These are phyloP conservation scores for Zingel zingel DNA, from an alignment of 2,113 vertebrate species.

Conservation along the genomic window DNA sequence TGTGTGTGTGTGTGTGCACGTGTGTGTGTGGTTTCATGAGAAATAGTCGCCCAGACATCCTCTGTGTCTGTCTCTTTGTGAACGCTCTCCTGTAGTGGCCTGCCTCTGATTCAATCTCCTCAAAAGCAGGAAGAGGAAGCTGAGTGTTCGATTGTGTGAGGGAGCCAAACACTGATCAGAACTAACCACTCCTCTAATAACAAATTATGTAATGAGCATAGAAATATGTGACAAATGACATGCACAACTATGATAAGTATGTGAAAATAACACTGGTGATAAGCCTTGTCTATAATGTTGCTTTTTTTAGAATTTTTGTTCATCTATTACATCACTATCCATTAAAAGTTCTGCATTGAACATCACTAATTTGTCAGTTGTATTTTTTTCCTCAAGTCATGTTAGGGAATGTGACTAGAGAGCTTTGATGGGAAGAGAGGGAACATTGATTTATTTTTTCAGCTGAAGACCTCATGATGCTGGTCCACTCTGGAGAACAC, in stretches of 20 bases:
- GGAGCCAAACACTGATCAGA: conserved; percentile 58
- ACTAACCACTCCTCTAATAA: conserved; percentile 43
- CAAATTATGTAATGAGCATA: conserved; percentile 16
- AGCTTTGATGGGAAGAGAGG: conserved; percentile 40
- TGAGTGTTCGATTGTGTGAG: conserved; percentile 58
- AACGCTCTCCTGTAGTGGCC: conserved; percentile 15
- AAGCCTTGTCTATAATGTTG: not conserved
- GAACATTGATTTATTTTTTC: conserved; percentile 71
- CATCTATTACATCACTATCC: not conserved
- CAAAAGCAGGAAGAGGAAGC: conserved; percentile 76
- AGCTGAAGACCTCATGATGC: conserved; percentile 70
- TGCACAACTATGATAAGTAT: not conserved
- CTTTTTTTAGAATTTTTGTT: not conserved
- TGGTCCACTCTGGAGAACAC: conserved; percentile 29
- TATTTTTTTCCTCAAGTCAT: not conserved
- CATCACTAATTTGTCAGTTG: not conserved
- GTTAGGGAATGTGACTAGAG: conserved; percentile 20
- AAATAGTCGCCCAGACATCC: conserved; percentile 63
- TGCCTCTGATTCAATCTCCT: conserved; percentile 42
- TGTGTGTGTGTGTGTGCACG: conserved; percentile 22
- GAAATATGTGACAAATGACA: conserved; percentile 16
- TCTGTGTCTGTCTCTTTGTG: conserved; percentile 38
- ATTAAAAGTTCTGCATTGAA: not conserved
- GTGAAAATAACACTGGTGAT: not conserved
- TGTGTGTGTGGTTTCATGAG: conserved; percentile 21